A percentile compares a stretch with the other conserved stretches of the same genome.
These are phyloP conservation scores for Sesamia inferens DNA, from an alignment of 2,888 invertebrate species.

Conservation along the genomic window DNA sequence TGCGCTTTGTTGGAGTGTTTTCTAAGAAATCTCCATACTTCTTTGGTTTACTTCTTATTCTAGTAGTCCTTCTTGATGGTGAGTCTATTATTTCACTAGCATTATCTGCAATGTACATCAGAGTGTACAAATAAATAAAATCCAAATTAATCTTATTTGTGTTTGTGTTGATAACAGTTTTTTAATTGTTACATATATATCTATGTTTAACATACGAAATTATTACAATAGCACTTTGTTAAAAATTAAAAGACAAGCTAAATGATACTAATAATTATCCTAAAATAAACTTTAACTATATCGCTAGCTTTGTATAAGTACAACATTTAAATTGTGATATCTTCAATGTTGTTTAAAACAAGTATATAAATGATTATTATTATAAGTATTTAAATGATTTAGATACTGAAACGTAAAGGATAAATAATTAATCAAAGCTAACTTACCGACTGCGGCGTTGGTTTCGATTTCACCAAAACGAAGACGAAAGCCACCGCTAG, in stretches of 20 bases:
- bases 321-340: background rate
- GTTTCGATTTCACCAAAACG: constrained; percentile 43
- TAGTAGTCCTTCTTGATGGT: constrained; percentile 77
- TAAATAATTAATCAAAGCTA: background rate
- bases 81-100: constrained; percentile 56
- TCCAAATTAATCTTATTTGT: background rate
- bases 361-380: background rate
- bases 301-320: no score
- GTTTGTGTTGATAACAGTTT: background rate
- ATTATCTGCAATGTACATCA: constrained; percentile 37
- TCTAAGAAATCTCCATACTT: constrained; percentile 82
- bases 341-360: background rate
- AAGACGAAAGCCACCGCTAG: constrained; percentile 57
- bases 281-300: no score
- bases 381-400: background rate
- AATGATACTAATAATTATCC: no score
- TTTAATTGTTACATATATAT: no score
- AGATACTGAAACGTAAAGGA: background rate
- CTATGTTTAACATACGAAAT: no score
- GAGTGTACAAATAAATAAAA: background rate
- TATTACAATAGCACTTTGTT: no score
- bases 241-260: no score
- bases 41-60: constrained; percentile 80
- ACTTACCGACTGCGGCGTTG: constrained; percentile 36
- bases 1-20: constrained; percentile 73